phyloP scores from a whole-genome alignment of 2,113 vertebrate species.

The Cinclus cinclus region DNA sequence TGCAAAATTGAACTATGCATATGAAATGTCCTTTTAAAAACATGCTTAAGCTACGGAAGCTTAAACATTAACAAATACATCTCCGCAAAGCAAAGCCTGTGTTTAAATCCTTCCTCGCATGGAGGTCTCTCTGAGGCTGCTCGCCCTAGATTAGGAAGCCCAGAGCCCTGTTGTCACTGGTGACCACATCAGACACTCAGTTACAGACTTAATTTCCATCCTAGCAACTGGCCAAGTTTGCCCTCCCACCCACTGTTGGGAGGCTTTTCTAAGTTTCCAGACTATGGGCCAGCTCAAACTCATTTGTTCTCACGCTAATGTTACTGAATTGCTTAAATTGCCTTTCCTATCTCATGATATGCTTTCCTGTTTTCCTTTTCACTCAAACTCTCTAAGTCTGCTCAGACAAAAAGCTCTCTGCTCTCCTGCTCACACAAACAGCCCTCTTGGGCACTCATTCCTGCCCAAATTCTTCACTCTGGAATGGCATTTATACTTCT shows the following conservation, averaged over 20 bases:
- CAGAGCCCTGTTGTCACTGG: not conserved
- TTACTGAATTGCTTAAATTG: not conserved
- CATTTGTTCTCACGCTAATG: not conserved
- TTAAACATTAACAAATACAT: slow-evolving; percentile 29
- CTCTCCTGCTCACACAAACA: not conserved
- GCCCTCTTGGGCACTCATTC: not conserved
- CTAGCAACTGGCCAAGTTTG: slow-evolving; percentile 2
- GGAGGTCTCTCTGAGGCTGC: not conserved
- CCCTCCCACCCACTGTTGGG: not conserved
- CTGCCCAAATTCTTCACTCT: not conserved
- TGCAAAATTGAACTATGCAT: not conserved
- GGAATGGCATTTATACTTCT: not conserved
- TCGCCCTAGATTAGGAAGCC: not conserved
- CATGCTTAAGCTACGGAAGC: slow-evolving; percentile 10
- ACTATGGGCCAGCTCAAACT: slow-evolving; percentile 4
- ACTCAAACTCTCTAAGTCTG: not conserved
- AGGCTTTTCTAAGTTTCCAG: slow-evolving; percentile 39
- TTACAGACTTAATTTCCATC: not conserved
- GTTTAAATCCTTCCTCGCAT: not conserved
- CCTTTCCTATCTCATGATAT: not conserved
- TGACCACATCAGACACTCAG: slow-evolving; percentile 33
- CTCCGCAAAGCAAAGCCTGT: not conserved
- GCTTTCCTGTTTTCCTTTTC: slow-evolving; percentile 2
- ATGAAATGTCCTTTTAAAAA: slow-evolving; percentile 16
- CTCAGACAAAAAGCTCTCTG: not conserved